Base-by-base conservation (phyloP, 1,140 invertebrate species). In the Heliconius hermathena region DNA sequence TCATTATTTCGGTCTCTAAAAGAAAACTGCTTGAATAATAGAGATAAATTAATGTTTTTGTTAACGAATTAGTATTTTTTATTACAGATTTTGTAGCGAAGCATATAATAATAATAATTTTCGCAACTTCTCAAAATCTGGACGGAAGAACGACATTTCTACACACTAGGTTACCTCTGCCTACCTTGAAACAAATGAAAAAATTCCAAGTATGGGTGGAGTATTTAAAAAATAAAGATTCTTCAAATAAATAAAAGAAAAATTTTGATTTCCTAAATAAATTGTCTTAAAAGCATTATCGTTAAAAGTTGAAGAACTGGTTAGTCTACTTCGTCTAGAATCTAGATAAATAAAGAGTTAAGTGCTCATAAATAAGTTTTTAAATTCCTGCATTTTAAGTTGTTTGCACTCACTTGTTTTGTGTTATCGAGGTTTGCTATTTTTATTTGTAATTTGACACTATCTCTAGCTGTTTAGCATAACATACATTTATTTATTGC, bases 381-480 rank as follows among this genome's bases (percentile, higher is more conserved):
- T 29, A 66, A 66, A 66, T 66, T 66, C 60, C 60, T 66, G 60
- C 60, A 66, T 66, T 66, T 66, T 66, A 66, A 66, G 60, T 66
- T 29, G 13, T 66, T 66, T 16, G 60, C 60, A 66, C 60, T 66
- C 26, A 66, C 60, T 66, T 66, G 60, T 66, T 66, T 66, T 18
- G 11, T 29, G 16, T 46, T 4, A 66, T 66, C 26, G 60, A 66
- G 26, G 60, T 66, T 66, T 66, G 60, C 3, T 66, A 66, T 66
- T 16, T 66, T 29, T 66, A 66, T 66, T 66, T 26, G 60, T 66
- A 66, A 66, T 66, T 26, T 66, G 11, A 66, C 60, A 66, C 60
- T 66, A 13, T 66, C 60, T 66, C 11, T 66, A 29, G 3, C 60
- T 26, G 1, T 29, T 26, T 26, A 26, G 26, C 60, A 29, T 66